Percentiles rank a stretch among this genome's conserved stretches.
phyloP scores from a whole-genome alignment of 2,888 invertebrate genomes.

The Laothoe populi region DNA sequence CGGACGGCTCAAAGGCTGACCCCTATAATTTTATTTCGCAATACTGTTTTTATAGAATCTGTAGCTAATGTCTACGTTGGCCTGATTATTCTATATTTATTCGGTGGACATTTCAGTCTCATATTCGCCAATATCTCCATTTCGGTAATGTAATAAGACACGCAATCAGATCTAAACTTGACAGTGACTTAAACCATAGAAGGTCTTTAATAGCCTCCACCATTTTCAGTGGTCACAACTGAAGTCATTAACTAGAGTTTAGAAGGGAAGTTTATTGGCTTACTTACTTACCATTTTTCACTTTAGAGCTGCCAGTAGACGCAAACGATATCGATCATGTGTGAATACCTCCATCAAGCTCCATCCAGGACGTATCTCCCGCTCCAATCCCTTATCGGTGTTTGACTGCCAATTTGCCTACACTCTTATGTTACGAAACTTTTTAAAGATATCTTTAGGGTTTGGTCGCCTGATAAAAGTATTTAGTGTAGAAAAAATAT shows the following conservation, averaged over 20 bases:
- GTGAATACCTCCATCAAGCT: constrained; percentile 54
- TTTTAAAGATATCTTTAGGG: constrained; percentile 16
- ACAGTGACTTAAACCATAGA: neutral
- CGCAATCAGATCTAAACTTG: neutral
- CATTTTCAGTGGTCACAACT: neutral
- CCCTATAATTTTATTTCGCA: neutral
- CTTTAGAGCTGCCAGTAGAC: constrained; percentile 3
- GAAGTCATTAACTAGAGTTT: constrained; percentile 5
- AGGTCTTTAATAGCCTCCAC: neutral
- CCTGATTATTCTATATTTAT: neutral
- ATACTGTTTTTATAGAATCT: neutral
- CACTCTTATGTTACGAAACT: constrained; percentile 50
- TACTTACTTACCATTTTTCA: constrained; percentile 8
- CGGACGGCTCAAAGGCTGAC: too few relatives aligned
- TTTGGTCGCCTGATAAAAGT: neutral
- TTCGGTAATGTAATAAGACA: constrained; percentile 12
- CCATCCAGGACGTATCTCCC: constrained; percentile 45
- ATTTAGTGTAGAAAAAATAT: neutral
- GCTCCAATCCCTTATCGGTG: constrained; percentile 47
- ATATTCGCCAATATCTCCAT: neutral
- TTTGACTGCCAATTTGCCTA: constrained; percentile 45
- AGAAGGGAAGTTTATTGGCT: neutral
- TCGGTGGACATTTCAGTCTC: neutral
- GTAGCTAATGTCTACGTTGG: neutral
- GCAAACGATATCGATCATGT: constrained; percentile 29